These are phyloP conservation scores for Ptilorrhoa leucosticta DNA, from an alignment of 2,113 vertebrate genomes.

Conservation along the genomic window DNA sequence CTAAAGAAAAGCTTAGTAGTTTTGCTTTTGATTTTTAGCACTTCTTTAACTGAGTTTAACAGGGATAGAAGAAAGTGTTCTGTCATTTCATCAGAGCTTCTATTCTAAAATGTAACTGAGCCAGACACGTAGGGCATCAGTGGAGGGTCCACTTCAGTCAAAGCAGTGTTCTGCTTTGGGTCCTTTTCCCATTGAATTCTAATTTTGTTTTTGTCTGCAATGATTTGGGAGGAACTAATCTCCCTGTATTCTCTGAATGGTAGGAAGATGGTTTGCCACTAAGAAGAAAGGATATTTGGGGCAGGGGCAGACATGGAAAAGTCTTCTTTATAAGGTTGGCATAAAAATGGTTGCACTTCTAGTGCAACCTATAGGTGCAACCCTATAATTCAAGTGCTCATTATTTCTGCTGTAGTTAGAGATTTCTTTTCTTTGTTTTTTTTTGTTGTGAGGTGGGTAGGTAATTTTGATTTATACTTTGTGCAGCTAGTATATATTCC, in stretches of 20 bases:
- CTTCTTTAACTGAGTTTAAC: not conserved
- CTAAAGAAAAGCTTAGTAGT: not conserved
- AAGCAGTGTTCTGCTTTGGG: not conserved
- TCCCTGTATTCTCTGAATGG: not conserved
- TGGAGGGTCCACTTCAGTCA: not conserved
- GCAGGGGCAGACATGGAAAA: not conserved
- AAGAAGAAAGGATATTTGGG: not conserved
- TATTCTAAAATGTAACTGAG: not conserved
- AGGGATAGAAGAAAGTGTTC: not conserved
- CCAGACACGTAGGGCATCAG: not conserved
- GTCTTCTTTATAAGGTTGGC: not conserved
- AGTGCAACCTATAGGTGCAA: too few species aligned
- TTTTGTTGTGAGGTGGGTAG: not conserved
- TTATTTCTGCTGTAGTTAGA: not conserved
- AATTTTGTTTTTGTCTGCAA: accelerated
- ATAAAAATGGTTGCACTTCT: not conserved
- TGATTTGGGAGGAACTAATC: not conserved
- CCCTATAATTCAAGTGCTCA: not conserved
- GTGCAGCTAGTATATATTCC: not conserved
- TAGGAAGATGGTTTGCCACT: not conserved
- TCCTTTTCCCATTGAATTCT: not conserved
- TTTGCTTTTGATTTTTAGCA: not conserved
- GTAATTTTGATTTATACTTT: not conserved
- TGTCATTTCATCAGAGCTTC: not conserved
- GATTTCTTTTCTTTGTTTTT: not conserved